These are phyloP conservation scores for Scyliorhinus canicula DNA, from an alignment of 2,797 vertebrate genomes.

Conservation along the genomic window DNA sequence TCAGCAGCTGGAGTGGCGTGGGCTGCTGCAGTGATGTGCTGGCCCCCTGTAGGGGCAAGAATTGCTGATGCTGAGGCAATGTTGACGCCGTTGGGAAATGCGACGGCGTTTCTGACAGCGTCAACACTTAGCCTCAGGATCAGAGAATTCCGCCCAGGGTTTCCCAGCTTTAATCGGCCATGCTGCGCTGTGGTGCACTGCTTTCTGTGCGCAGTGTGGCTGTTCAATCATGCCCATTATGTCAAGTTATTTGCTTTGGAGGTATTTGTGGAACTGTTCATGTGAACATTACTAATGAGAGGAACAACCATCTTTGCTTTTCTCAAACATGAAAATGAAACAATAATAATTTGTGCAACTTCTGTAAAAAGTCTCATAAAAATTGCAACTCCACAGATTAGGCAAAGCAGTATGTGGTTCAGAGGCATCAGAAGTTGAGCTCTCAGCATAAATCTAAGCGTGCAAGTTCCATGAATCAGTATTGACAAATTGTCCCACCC, in stretches of 20 bases:
- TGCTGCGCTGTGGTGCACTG: too few species aligned
- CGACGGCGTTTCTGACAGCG: too few species aligned
- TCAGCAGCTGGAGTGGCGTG: too few species aligned
- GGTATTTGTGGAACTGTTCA: neutral
- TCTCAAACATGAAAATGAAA: neutral
- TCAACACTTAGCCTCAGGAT: too few species aligned
- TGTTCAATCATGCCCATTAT: too few species aligned
- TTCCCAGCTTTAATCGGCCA: too few species aligned
- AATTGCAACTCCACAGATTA: neutral
- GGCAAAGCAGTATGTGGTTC: neutral
- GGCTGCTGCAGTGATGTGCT: too few species aligned
- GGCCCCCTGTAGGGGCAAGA: too few species aligned
- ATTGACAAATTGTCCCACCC: neutral
- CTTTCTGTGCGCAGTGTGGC: too few species aligned
- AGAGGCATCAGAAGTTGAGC: neutral
- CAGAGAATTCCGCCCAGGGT: too few species aligned
- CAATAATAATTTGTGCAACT: neutral
- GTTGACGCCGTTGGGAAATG: too few species aligned
- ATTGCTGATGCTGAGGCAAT: too few species aligned
- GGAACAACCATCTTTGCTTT: neutral
- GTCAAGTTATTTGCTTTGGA: neutral
- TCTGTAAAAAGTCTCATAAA: neutral
- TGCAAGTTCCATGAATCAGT: neutral
- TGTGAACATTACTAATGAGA: neutral
- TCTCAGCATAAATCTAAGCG: neutral